Percentiles rank a stretch among this genome's conserved stretches.
Evolutionary conservation across 2,888 invertebrate genomes (phyloP).

Genomic region (Odontothrips loti): DNA sequence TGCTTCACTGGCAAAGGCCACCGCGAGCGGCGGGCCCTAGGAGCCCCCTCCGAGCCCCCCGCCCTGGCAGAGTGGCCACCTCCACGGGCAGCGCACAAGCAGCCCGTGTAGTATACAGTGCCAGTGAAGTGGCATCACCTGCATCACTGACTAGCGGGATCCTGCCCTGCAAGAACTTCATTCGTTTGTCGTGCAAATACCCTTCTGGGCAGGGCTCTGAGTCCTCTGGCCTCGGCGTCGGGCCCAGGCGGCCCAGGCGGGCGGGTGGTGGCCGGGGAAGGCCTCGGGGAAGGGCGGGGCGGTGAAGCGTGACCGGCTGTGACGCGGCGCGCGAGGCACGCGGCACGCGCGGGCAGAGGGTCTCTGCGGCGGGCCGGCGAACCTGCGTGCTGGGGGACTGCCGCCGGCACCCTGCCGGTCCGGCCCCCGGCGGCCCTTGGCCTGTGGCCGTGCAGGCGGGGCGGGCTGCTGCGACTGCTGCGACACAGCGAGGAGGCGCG

Average conservation of each 20-base stretch:
- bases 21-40: not conserved
- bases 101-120: not conserved
- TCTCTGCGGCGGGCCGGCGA: not conserved
- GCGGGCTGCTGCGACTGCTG: too few species aligned
- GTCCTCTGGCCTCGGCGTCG: not conserved
- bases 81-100: not conserved
- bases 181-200: not conserved
- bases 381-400: not conserved
- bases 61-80: not conserved
- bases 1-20: not conserved
- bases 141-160: not conserved
- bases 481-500: too few species aligned
- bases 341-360: not conserved
- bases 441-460: not conserved
- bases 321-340: slow-evolving; percentile 1
- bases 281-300: not conserved
- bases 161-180: too few species aligned
- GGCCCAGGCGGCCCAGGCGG: not conserved
- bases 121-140: too few species aligned
- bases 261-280: not conserved
- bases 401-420: not conserved
- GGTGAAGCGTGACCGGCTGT: not conserved
- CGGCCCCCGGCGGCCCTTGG: not conserved
- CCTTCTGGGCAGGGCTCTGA: too few species aligned
- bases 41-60: not conserved